These are phyloP conservation scores for Threskiornis aethiopicus DNA, from an alignment of 2,797 vertebrate genomes.

Conservation along the genomic window DNA sequence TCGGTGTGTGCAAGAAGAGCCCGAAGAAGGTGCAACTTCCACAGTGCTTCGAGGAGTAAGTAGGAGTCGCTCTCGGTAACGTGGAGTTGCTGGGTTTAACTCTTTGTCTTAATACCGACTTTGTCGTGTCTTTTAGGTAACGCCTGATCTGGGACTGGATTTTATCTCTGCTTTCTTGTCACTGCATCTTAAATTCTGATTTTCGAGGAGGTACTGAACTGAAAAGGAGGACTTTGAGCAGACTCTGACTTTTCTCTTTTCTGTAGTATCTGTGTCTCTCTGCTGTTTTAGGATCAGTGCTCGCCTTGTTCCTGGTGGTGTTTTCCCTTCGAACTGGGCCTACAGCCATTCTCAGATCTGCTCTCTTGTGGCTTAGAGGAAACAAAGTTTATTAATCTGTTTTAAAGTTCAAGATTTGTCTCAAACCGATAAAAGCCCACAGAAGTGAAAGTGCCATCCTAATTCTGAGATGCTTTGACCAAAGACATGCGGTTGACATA, in stretches of 20 bases:
- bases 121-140: neutral
- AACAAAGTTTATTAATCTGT: neutral
- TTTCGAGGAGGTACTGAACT: neutral
- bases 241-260: neutral
- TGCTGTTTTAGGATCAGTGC: neutral
- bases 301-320: neutral
- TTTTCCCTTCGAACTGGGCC: neutral
- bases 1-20: neutral
- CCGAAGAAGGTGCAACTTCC: neutral
- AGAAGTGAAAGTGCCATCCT: neutral
- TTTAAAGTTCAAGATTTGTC: neutral
- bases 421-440: neutral
- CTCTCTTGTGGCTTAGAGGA: neutral
- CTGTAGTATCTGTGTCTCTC: neutral
- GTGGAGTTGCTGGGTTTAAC: neutral
- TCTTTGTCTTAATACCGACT: neutral
- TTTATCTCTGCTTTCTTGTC: neutral
- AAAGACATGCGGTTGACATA: neutral
- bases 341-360: neutral
- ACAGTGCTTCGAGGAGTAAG: neutral
- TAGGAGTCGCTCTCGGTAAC: rapidly evolving
- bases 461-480: neutral
- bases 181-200: neutral
- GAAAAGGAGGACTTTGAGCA: neutral
- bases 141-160: neutral